Percentiles rank a stretch among this genome's conserved stretches.
Evolutionary conservation across 1,140 invertebrate genomes (phyloP).

Genomic region (Drosophila parvula): DNA sequence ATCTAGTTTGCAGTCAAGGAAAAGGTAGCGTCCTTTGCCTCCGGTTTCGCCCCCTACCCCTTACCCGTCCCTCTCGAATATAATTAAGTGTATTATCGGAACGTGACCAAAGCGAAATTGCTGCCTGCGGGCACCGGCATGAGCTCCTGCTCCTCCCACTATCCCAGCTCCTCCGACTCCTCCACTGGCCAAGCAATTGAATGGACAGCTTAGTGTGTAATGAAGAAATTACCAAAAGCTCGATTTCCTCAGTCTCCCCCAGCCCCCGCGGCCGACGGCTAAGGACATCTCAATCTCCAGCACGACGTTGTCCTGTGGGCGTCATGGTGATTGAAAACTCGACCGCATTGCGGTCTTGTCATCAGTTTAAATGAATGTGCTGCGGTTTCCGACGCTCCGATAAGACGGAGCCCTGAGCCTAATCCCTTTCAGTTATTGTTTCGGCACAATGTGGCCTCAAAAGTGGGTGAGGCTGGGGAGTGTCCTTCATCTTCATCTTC

Average conservation of each 20-base stretch:
- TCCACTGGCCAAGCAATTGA: conserved; percentile 49
- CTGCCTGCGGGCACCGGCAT: conserved; percentile 50
- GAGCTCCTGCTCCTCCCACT: background rate
- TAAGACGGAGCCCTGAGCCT: conserved; percentile 66
- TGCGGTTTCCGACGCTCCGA: conserved; percentile 62
- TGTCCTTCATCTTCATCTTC: conserved; percentile 26
- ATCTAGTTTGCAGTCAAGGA: conserved; percentile 54
- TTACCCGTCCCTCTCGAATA: conserved; percentile 32
- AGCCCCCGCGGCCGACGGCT: background rate
- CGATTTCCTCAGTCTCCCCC: background rate
- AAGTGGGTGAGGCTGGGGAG: conserved; percentile 10
- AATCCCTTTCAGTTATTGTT: conserved; percentile 66
- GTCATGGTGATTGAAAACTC: conserved; percentile 81
- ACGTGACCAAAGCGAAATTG: conserved; percentile 78
- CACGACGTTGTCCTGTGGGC: conserved; percentile 49
- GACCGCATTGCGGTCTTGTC: conserved; percentile 77
- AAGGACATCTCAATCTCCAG: conserved; percentile 38
- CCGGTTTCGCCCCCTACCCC: background rate
- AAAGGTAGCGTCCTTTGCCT: conserved; percentile 50
- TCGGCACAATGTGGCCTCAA: conserved; percentile 15
- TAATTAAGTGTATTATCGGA: conserved; percentile 79
- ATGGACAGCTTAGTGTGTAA: conserved; percentile 76
- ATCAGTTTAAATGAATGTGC: conserved; percentile 78
- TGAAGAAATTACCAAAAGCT: conserved; percentile 78
- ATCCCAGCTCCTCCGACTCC: background rate